Evolutionary conservation across 1,140 invertebrate species (phyloP), one percentile per base, ranked within the genome.

Genomic region (Bombus fervidus): DNA sequence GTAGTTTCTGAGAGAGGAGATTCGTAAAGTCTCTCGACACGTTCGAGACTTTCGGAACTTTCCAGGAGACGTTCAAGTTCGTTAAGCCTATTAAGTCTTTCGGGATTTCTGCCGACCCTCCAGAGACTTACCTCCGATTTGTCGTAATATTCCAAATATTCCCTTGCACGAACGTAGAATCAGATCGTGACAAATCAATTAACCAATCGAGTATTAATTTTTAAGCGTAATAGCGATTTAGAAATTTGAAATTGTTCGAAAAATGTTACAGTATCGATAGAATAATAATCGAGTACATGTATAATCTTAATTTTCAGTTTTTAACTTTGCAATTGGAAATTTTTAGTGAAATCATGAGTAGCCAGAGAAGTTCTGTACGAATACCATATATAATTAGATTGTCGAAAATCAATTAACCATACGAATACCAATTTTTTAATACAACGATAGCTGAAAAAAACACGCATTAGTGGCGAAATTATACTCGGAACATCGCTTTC

Each of bases 51-150:
- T 76, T 59, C 25, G 22, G 3, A 43, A 72, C 71, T 73, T 39
- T 5, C 8, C 71, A 28, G 0, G n/a, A 72, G n/a, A 31, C 72
- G 47, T 76, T 25, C 47, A 59, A 59, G 25, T 76, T 76, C 74
- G 74, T 59, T 59, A 76, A 76, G 74, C 74, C 74, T 76, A 76
- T 59, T 59, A 76, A 76, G 53, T 39, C 53, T 37, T 34, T 28
- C 53, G 34, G 57, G 34, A 39, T 76, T 76, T 28, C 74, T 28
- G 3, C 1, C 4, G 8, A 53, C 25, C 34, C 47, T n/a, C 25
- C 10, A 0, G 2, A 39, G 25, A 72, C 28, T 6, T 39, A 10
- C 34, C 18, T 1, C 73, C 13, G 31, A 59, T 59, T 76, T 34
- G 10, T 34, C 28, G 57, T 37, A 76, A 76, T 47, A 34, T 57